Percentiles rank a stretch among this genome's conserved stretches.
Conservation (phyloP, 2,797 vertebrate species). For the Lithobates pipiens region DNA sequence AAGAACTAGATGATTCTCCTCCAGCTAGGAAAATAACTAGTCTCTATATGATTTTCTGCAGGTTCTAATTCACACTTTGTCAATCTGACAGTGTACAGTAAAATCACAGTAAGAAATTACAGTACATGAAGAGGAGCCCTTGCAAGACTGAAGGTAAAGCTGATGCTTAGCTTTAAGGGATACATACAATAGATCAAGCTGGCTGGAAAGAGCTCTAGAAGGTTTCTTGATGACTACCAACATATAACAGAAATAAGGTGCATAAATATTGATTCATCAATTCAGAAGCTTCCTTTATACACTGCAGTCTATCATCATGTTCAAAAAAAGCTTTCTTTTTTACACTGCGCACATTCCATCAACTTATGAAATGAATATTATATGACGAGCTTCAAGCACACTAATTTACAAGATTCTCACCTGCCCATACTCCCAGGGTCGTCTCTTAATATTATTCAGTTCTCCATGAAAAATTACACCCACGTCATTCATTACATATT, state of each 20-base stretch:
- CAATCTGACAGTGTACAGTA: too few relatives aligned
- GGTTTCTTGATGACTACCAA: neutral
- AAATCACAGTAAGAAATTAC: too few relatives aligned
- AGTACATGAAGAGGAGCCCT: too few relatives aligned
- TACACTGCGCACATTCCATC: neutral
- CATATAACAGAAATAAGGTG: neutral
- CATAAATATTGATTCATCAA: neutral
- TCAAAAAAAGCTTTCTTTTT: too few relatives aligned
- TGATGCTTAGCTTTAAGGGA: neutral
- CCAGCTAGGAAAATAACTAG: too few relatives aligned
- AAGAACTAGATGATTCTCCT: too few relatives aligned
- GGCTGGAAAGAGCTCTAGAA: neutral
- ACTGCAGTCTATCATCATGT: too few relatives aligned
- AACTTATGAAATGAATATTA: conserved; percentile 1
- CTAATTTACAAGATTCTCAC: conserved; percentile 73
- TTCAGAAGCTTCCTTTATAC: neutral
- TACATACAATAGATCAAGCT: neutral
- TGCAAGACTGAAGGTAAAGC: too few relatives aligned
- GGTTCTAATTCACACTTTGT: too few relatives aligned
- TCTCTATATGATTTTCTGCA: too few relatives aligned
- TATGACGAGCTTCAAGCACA: neutral
- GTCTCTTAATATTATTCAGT: conserved; percentile 77
- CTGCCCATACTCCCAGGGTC: conserved; percentile 95
- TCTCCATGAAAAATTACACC: conserved; percentile 91
- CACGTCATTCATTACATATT: conserved; percentile 90